phyloP scores from a whole-genome alignment of 2,113 vertebrate species.

The Numenius arquata region DNA sequence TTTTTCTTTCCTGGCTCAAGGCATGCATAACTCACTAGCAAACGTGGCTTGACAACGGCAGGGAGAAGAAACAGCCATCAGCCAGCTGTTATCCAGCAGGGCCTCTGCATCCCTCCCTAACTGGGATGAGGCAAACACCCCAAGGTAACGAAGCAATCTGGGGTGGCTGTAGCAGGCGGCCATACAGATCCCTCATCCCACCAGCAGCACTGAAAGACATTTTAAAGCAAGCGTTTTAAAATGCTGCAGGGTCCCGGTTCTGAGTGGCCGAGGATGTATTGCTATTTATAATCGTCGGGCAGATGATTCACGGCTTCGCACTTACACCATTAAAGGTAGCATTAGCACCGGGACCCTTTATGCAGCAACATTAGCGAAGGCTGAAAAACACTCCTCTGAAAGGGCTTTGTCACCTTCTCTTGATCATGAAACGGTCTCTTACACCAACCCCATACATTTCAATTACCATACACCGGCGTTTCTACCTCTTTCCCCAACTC shows the following conservation, averaged over 20 bases:
- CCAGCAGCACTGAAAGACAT: not conserved
- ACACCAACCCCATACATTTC: slow-evolving; percentile 51
- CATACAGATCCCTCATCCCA: not conserved
- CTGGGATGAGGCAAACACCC: not conserved
- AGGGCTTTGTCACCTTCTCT: slow-evolving; percentile 65
- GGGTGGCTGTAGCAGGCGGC: not conserved
- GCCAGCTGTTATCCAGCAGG: not conserved
- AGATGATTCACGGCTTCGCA: slow-evolving; percentile 49
- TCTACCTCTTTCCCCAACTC: slow-evolving; percentile 64
- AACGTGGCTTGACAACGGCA: not conserved
- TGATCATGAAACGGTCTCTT: slow-evolving; percentile 43
- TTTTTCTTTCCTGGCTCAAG: not conserved
- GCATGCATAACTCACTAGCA: not conserved
- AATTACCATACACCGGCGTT: slow-evolving; percentile 36
- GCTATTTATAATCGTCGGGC: not conserved
- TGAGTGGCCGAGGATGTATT: slow-evolving; percentile 1
- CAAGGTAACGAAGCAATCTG: not conserved
- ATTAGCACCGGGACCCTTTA: slow-evolving; percentile 32
- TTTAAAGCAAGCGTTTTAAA: not conserved
- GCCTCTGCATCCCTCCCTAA: not conserved
- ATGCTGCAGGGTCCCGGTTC: not conserved
- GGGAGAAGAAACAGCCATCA: not conserved
- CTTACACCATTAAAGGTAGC: slow-evolving; percentile 48
- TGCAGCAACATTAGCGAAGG: slow-evolving; percentile 20
- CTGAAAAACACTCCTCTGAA: slow-evolving; percentile 56